A percentile compares a stretch with the other conserved stretches of the same genome.
These are phyloP conservation scores for Lepidotrigona ventralis DNA, from an alignment of 1,140 invertebrate genomes.

Conservation along the genomic window DNA sequence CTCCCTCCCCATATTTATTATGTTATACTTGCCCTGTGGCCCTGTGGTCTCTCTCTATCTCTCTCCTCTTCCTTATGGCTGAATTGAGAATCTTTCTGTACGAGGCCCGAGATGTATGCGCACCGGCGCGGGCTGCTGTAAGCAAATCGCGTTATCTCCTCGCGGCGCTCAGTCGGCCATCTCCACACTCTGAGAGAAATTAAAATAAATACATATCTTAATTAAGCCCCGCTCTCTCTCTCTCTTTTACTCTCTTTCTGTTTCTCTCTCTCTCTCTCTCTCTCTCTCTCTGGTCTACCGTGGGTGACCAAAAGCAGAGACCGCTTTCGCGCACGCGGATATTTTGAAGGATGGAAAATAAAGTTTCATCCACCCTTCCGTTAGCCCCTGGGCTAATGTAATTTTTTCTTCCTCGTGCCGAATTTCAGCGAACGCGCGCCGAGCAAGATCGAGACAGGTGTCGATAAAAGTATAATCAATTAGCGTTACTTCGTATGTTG, in stretches of 20 bases:
- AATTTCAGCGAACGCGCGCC: background rate
- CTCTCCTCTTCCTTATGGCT: slow-evolving; percentile 70
- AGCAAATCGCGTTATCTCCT: slow-evolving; percentile 78
- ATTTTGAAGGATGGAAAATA: slow-evolving; percentile 33
- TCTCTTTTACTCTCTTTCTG: background rate
- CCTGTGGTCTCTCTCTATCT: slow-evolving; percentile 35
- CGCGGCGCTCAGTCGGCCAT: slow-evolving; percentile 66
- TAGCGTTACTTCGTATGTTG: too few species aligned
- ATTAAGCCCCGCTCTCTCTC: slow-evolving; percentile 70
- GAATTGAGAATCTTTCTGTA: slow-evolving; percentile 77
- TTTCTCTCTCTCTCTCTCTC: slow-evolving; percentile 48
- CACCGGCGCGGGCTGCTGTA: slow-evolving; percentile 69
- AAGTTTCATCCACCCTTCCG: slow-evolving; percentile 16
- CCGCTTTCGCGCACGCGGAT: slow-evolving; percentile 10
- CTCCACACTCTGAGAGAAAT: slow-evolving; percentile 72
- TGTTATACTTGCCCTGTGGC: slow-evolving; percentile 66
- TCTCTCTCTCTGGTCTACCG: slow-evolving; percentile 58
- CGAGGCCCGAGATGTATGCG: slow-evolving; percentile 66
- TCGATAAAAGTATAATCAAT: background rate
- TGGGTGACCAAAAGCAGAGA: slow-evolving; percentile 57
- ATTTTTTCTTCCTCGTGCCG: slow-evolving; percentile 12
- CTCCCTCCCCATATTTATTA: slow-evolving; percentile 68
- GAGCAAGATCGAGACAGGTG: background rate
- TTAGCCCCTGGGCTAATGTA: background rate
- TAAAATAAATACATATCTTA: slow-evolving; percentile 81